These are phyloP conservation scores for Schizaphis graminum DNA, from an alignment of 2,888 invertebrate species.

Conservation along the genomic window DNA sequence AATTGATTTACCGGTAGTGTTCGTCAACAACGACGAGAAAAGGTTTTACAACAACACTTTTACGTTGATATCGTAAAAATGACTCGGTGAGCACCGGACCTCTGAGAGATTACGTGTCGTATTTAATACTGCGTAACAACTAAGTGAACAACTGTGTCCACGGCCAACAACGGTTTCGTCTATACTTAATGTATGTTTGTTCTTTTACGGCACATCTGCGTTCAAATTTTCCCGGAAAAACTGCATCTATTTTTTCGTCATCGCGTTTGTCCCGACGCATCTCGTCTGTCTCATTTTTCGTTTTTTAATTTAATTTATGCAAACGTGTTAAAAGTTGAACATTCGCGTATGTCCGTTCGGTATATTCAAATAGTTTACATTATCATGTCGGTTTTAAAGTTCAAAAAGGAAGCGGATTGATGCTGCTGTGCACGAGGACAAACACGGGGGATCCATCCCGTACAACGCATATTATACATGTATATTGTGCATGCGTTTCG, in stretches of 20 bases:
- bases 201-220: not conserved
- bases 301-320: not conserved
- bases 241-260: not conserved
- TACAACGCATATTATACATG: not conserved
- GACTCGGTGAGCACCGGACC: not conserved
- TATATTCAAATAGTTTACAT: not conserved
- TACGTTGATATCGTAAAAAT: not conserved
- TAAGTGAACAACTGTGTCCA: not conserved
- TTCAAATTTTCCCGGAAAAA: not conserved
- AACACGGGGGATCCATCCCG: not conserved
- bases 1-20: not conserved
- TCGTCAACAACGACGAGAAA: conserved; percentile 2
- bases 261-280: not conserved
- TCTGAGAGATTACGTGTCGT: not conserved
- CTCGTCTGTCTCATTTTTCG: not conserved
- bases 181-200: not conserved
- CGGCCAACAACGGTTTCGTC: not conserved
- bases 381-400: not conserved
- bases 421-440: not conserved
- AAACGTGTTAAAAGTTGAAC: not conserved
- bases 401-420: not conserved
- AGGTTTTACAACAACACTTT: not conserved
- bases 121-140: not conserved
- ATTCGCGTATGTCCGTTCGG: not conserved
- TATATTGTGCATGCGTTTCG: not conserved